Evolutionary conservation across 2,113 vertebrate species (phyloP).

Genomic region (Pimephales promelas): DNA sequence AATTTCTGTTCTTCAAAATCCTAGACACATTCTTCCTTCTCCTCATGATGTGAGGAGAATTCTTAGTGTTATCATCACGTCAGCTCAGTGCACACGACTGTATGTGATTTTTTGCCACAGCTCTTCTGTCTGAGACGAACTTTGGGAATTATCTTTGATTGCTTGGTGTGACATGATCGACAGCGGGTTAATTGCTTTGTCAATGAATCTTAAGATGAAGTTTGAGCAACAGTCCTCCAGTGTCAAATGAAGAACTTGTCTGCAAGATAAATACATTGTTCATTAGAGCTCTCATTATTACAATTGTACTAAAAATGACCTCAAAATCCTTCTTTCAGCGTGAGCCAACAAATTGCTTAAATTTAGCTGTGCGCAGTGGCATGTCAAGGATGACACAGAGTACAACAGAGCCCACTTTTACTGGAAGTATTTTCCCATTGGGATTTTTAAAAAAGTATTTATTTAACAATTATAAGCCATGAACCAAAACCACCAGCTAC

Average conservation of each 20-base stretch:
- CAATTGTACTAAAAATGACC: neutral
- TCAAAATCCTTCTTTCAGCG: neutral
- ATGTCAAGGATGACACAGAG: neutral
- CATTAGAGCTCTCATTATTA: neutral
- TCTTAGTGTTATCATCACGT: slow-evolving; percentile 1
- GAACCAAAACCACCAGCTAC: neutral
- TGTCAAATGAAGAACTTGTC: neutral
- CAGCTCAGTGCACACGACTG: neutral
- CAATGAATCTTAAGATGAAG: neutral
- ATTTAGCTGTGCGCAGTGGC: too few species aligned
- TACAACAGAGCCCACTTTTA: neutral
- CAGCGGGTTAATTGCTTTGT: slow-evolving; percentile 13
- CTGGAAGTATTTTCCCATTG: neutral
- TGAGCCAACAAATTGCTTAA: too few species aligned
- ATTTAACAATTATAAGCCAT: neutral
- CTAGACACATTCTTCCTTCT: neutral
- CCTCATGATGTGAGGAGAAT: slow-evolving; percentile 26
- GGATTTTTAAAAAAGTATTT: neutral
- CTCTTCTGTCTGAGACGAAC: neutral
- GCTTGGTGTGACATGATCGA: slow-evolving; percentile 9
- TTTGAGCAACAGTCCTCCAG: slow-evolving; percentile 4
- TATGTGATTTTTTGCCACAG: neutral
- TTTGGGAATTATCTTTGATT: slow-evolving; percentile 9
- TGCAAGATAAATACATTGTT: neutral
- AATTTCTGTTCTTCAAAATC: slow-evolving; percentile 30